Evolutionary conservation across 2,113 vertebrate genomes (phyloP).

Genomic region (Cinclus mexicanus): DNA sequence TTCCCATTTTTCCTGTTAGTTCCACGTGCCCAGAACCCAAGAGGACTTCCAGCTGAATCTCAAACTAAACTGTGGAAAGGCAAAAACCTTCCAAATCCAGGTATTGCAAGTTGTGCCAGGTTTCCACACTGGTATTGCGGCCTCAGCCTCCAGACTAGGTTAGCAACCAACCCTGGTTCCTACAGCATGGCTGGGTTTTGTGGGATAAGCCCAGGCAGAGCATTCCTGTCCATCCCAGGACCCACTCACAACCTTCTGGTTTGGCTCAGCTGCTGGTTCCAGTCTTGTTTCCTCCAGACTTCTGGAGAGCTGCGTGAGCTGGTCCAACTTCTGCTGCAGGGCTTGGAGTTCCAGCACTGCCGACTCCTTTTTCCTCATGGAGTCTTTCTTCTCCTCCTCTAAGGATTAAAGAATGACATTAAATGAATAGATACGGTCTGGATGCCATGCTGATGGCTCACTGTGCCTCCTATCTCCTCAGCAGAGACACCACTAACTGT

Average conservation of each 20-base stretch:
- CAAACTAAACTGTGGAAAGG: background rate
- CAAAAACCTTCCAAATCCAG: background rate
- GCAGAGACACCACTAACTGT: accelerated
- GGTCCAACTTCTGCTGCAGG: slow-evolving; percentile 76
- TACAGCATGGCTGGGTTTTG: background rate
- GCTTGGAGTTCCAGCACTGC: slow-evolving; percentile 73
- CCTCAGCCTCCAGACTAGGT: background rate
- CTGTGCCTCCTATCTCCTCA: background rate
- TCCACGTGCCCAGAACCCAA: background rate
- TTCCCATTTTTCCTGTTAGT: background rate
- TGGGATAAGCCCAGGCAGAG: background rate
- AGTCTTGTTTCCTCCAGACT: slow-evolving; percentile 27
- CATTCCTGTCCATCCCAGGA: background rate
- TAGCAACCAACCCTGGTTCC: background rate
- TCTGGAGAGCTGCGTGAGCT: slow-evolving; percentile 72
- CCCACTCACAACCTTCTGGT: background rate
- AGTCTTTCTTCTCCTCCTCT: slow-evolving; percentile 72
- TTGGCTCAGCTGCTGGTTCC: background rate
- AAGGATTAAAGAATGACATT: background rate
- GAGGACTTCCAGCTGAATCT: background rate
- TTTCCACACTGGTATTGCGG: background rate
- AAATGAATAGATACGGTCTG: background rate
- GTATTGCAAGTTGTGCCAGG: background rate
- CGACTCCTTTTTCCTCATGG: slow-evolving; percentile 70
- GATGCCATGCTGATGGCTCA: background rate